phyloP scores from a whole-genome alignment of 2,797 vertebrate species.

The Lateolabrax maculatus region DNA sequence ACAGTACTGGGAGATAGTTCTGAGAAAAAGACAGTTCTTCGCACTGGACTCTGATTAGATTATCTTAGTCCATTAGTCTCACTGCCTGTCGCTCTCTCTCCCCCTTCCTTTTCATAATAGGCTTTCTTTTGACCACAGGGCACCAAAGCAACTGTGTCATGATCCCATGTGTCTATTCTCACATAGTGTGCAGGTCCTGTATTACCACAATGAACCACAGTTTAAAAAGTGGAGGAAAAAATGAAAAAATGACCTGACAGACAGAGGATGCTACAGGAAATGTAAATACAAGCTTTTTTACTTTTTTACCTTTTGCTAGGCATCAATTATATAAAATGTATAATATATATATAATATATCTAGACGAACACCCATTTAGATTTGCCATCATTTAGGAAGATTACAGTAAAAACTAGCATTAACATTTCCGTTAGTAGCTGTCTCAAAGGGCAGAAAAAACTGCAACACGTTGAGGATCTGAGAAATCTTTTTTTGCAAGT shows the following conservation, averaged over 20 bases:
- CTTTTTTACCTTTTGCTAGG: background rate
- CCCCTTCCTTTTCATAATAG: constrained; percentile 67
- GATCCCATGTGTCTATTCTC: constrained; percentile 41
- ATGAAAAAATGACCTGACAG: background rate
- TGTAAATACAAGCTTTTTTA: background rate
- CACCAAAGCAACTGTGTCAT: constrained; percentile 52
- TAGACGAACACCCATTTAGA: background rate
- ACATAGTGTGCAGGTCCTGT: constrained; percentile 19
- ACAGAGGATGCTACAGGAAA: background rate
- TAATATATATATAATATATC: background rate
- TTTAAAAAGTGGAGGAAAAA: background rate
- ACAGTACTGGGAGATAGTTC: constrained; percentile 24
- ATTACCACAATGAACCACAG: constrained; percentile 1
- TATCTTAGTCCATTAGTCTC: constrained; percentile 48
- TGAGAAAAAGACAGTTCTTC: constrained; percentile 20
- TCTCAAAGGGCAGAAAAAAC: background rate
- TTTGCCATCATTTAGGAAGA: background rate
- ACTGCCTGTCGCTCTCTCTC: constrained; percentile 35
- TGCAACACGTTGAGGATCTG: background rate
- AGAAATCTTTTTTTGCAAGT: background rate
- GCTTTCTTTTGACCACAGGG: constrained; percentile 65
- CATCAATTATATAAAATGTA: background rate
- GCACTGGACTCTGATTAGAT: constrained; percentile 45
- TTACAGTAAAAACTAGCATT: background rate
- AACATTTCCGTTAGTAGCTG: background rate